These are phyloP conservation scores for Ichneumoninae sp. DNA, from an alignment of 2,888 invertebrate species.

Conservation along the genomic window DNA sequence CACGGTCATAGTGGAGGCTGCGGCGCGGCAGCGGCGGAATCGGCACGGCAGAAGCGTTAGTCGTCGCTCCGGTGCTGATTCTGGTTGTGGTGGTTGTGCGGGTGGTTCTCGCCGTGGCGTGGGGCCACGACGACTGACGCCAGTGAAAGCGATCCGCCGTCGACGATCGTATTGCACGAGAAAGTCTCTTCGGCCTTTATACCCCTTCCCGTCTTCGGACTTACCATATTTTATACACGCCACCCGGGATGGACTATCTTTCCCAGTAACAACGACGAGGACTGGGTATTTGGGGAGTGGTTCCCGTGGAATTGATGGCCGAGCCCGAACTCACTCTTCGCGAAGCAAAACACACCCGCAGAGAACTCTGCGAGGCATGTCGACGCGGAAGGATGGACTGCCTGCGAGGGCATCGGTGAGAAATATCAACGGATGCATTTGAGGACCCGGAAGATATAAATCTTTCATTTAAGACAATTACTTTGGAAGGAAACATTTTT, in stretches of 20 bases:
- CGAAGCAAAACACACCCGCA: neutral
- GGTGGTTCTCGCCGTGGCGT: slow-evolving; percentile 33
- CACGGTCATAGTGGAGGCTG: neutral
- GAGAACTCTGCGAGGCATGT: slow-evolving; percentile 24
- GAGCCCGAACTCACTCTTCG: slow-evolving; percentile 27
- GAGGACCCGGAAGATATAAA: neutral
- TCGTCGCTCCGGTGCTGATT: slow-evolving; percentile 12
- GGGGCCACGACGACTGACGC: slow-evolving; percentile 29
- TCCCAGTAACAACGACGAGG: slow-evolving; percentile 33
- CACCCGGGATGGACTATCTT: slow-evolving; percentile 45
- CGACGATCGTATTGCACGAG: slow-evolving; percentile 77
- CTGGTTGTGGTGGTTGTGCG: slow-evolving; percentile 30
- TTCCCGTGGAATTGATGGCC: slow-evolving; percentile 38
- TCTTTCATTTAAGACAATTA: neutral
- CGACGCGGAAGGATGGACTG: slow-evolving; percentile 1
- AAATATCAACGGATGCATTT: slow-evolving; percentile 21
- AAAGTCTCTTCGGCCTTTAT: slow-evolving; percentile 67
- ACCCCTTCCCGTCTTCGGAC: slow-evolving; percentile 18
- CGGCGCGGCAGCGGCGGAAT: neutral
- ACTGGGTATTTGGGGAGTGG: slow-evolving; percentile 38
- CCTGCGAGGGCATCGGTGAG: neutral
- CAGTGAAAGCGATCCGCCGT: slow-evolving; percentile 44
- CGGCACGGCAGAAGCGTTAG: slow-evolving; percentile 19
- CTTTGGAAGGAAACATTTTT: neutral
- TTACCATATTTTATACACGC: slow-evolving; percentile 55